These are phyloP conservation scores for Petrocephalus zakoni DNA, from an alignment of 2,113 vertebrate genomes.

Conservation along the genomic window DNA sequence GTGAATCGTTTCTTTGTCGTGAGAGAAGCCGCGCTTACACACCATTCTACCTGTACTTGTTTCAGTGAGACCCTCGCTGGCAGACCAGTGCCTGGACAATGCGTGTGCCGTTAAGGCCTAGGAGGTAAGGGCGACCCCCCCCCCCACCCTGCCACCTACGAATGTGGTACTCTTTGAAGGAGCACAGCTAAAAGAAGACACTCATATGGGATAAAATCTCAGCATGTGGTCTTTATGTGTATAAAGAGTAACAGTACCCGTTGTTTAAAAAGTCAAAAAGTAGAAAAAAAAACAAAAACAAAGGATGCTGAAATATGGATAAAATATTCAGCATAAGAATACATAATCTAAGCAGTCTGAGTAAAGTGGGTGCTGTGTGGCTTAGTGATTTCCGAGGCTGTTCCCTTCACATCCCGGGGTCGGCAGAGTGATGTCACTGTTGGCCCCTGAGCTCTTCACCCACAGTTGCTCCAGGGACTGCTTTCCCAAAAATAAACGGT, in stretches of 20 bases:
- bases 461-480: neutral
- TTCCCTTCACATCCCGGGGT: neutral
- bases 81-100: conserved; percentile 35
- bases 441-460: neutral
- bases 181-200: neutral
- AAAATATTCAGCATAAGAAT: neutral
- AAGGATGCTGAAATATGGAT: neutral
- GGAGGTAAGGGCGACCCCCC: conserved; percentile 47
- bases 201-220: neutral
- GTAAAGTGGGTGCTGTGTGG: neutral
- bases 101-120: conserved; percentile 49
- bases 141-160: neutral
- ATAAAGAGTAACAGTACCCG: neutral
- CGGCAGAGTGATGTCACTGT: neutral
- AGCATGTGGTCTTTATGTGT: neutral
- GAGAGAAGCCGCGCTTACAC: neutral
- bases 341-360: neutral
- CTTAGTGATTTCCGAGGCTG: neutral
- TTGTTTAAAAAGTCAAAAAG: neutral
- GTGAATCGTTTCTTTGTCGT: neutral
- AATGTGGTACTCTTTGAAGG: neutral
- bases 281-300: neutral
- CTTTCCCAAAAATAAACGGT: neutral
- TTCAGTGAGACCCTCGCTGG: conserved; percentile 35
- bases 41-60: conserved; percentile 15